Evolutionary conservation across 2,797 vertebrate genomes (phyloP), one percentile per base, ranked within the genome.

Genomic region (Phoxinus dragarum): DNA sequence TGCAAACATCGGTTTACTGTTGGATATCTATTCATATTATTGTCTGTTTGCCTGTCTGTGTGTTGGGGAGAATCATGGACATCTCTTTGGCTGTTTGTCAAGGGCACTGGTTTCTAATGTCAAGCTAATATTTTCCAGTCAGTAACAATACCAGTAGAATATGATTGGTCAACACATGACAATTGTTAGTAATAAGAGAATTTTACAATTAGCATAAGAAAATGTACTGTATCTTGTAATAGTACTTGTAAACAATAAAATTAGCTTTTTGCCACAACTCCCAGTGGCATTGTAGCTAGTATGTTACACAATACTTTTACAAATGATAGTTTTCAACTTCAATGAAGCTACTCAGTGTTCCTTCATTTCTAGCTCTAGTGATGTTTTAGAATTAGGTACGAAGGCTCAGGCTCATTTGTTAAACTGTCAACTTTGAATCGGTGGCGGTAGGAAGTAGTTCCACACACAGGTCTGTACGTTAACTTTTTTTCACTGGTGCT

Each of bases 191-290:
- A 54, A n/a, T 56, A 21, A 1, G 31, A 44, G n/a, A 66, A 88
- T 68, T 36, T 84, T 75, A 83, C 49, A 83, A 8, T 49, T 23
- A 27, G 8, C 40, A 69, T 36, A 61, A 21, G 88, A 89, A 40
- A 68, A 90, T 85, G 27, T 27, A 27, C 27, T 27, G 27, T 80
- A 56, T 88, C 68, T 72, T 86, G 69, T 81, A 89, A 92, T 93
- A 90, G 91, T 89, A 79, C 78, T 80, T 44, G 40, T 54, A 16
- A 54, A 86, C 11, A 67, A 81, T 86, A 44, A 38, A 23, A 81
- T 52, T 31, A 31, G 6, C 1, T 34, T 67, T 36, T 19, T 67
- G 66, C 7, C 7, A 67, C 6, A 64, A 5, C 61, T 64, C 5
- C 61, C 12, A 19, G 16, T 38, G 34, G 1, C 27, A 27, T 61